Evolutionary conservation across 2,888 invertebrate species (phyloP), one percentile per base, ranked within the genome.

Genomic region (Orthonevra nobilis): DNA sequence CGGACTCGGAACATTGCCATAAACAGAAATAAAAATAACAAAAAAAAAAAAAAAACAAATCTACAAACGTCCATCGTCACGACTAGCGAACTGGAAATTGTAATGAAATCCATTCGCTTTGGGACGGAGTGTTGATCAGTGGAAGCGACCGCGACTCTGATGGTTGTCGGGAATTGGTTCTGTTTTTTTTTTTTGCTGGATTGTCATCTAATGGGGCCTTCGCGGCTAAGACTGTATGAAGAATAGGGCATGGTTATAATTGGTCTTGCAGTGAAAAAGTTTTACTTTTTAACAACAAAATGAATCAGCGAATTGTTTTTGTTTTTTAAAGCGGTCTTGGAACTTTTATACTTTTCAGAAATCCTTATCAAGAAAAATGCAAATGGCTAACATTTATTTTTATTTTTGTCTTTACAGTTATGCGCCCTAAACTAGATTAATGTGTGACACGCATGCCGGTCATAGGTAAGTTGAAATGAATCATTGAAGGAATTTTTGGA

Each of bases 361-460:
- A n/a, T n/a, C n/a, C n/a, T n/a, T n/a, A n/a, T n/a, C 3, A 23
- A 23, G 23, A 4, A 23, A 23, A 23, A 23, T 23, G 23, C 3
- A 23, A 23, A 4, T 23, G 23, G 3, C 23, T n/a, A n/a, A n/a
- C n/a, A n/a, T n/a, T n/a, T n/a, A n/a, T n/a, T n/a, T 10, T 60
- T 42, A 30, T 34, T 30, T 48, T 50, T 60, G 36, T 58, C 30
- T 38, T 74, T 81, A 1, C 74, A 81, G 81, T 81, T 81, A 81
- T 81, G 81, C 74, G 74, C 74, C 74, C 63, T 81, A 74, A 74
- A 68, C 69, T 63, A 74, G 74, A 81, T 81, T 81, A 63, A 81
- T 81, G 81, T 81, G 74, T 74, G 74, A 81, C 81, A 81, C 81
- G 74, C 81, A 81, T 81, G 81, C 81, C 69, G 74, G 81, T 81